Evolutionary conservation across 2,888 invertebrate species (phyloP), one percentile per base, ranked within the genome.

Genomic region (Poecilus cupreus): DNA sequence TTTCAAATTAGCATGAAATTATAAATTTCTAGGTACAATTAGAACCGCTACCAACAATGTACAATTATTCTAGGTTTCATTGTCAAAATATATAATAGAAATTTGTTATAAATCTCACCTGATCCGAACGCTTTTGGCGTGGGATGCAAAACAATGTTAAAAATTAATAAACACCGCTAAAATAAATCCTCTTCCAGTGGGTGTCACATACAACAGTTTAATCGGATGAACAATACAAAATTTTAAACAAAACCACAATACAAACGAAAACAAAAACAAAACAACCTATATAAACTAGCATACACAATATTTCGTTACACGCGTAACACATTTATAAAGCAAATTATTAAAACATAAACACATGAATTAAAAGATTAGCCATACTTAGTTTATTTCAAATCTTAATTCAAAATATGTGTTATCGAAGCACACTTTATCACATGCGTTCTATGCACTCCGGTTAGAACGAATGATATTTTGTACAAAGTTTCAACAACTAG

Each of bases 91-190:
- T 18, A 6, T 16, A 54, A 54, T 54, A 22, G 22, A 68, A 68
- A 16, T 68, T 37, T 32, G 37, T 46, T 43, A 5, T n/a, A 37
- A 64, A 64, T 10, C 64, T 68, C n/a, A 68, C 64, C 64, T 68
- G 37, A 18, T 68, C 64, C 37, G 18, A 91, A 88, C 91, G 91
- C 89, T 91, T 91, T 88, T 91, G 91, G 87, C 91, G 90, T 89
- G 91, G 91, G 90, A 91, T 91, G 89, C 91, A 91, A 88, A 91
- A 91, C 85, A 91, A 91, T 91, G 91, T 91, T 91, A 91, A 68
- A 68, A 32, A 18, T 60, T 24, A 26, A 6, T 37, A 18, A 68
- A 68, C 13, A 39, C 32, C 16, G 18, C 32, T 5, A 51, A 11
- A 43, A 43, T 10, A 24, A 60, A 24, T 60, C 60, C 60, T 60